A percentile compares a stretch with the other conserved stretches of the same genome.
Evolutionary conservation across 1,140 invertebrate species (phyloP).

Genomic region (Ceratitis capitata): DNA sequence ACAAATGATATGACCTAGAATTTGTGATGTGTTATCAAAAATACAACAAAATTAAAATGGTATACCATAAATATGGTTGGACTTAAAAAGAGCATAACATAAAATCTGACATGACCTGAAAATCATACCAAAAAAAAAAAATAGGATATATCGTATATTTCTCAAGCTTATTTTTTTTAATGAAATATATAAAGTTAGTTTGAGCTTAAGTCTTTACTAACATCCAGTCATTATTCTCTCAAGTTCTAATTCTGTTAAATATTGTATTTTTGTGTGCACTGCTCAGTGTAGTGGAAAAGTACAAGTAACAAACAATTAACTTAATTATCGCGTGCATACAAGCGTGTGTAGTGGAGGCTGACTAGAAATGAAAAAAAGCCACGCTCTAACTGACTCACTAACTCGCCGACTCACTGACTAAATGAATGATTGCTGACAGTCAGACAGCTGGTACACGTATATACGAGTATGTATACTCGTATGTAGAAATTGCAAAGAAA

Average conservation of each 20-base stretch:
- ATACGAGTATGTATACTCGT: not conserved
- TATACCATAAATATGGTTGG: too few relatives aligned
- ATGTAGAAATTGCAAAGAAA: not conserved
- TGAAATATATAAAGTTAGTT: too few relatives aligned
- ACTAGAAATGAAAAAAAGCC: not conserved
- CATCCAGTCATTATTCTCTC: slow-evolving; percentile 22
- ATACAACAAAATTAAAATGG: too few relatives aligned
- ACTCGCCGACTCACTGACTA: too few relatives aligned
- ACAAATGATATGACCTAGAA: too few relatives aligned
- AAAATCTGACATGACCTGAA: too few relatives aligned
- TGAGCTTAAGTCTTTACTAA: not conserved
- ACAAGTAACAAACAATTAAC: slow-evolving; percentile 54
- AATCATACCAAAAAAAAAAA: too few relatives aligned
- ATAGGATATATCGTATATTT: too few relatives aligned
- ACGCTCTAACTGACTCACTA: slow-evolving; percentile 22
- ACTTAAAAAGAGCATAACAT: too few relatives aligned
- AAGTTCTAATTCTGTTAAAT: slow-evolving; percentile 22
- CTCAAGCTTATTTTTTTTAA: too few relatives aligned
- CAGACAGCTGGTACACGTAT: not conserved
- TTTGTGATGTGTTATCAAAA: too few relatives aligned
- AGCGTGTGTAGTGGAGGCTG: not conserved
- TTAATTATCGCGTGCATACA: slow-evolving; percentile 53
- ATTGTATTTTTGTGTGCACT: too few relatives aligned
- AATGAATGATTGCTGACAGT: not conserved
- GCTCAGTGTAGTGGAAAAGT: slow-evolving; percentile 18